phyloP scores from a whole-genome alignment of 35 echinoderm and acorn worm species.

The Ptychodera flava region DNA sequence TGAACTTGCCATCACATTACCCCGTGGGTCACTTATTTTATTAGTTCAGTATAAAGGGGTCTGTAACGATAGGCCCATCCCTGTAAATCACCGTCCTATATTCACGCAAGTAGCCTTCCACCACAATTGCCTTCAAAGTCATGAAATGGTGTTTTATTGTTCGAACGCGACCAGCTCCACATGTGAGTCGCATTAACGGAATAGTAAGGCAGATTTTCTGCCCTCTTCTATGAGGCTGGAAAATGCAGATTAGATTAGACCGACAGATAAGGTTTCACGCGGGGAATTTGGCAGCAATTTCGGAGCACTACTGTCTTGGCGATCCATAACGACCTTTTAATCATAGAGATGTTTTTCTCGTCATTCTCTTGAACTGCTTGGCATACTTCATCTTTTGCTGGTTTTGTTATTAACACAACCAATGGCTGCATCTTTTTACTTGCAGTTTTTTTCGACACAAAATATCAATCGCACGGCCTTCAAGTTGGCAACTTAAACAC shows the following conservation, averaged over 20 bases:
- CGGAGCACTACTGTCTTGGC: background rate
- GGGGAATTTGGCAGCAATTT: background rate
- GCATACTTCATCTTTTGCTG: no score
- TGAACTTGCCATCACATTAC: background rate
- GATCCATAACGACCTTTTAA: background rate
- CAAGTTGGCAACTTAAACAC: no score
- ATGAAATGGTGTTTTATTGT: background rate
- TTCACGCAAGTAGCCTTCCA: no score
- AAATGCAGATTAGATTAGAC: background rate
- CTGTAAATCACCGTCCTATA: background rate
- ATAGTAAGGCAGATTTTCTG: background rate
- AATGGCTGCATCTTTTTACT: no score
- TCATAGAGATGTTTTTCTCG: background rate
- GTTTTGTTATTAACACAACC: no score
- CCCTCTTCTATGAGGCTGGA: background rate
- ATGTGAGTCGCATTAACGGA: background rate
- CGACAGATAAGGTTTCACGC: background rate
- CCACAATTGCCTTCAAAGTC: background rate
- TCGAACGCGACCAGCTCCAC: background rate
- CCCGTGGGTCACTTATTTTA: background rate
- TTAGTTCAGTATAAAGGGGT: background rate
- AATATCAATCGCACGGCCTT: no score
- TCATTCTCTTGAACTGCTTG: background rate
- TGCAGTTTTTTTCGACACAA: no score
- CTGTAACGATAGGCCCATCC: background rate